These are phyloP conservation scores for Eulacestoma nigropectus DNA, from an alignment of 2,113 vertebrate species.

Conservation along the genomic window DNA sequence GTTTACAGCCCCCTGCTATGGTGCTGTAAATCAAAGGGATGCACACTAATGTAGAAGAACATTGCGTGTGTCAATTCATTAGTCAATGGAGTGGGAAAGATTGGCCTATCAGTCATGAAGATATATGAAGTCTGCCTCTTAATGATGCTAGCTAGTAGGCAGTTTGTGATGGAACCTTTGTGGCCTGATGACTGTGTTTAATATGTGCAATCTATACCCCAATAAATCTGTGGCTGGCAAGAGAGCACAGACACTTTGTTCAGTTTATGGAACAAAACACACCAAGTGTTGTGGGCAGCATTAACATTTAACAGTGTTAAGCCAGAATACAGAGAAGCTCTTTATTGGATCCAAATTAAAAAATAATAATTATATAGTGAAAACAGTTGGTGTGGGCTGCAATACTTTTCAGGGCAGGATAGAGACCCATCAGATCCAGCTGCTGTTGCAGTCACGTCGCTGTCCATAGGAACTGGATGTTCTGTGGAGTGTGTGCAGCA, in stretches of 20 bases:
- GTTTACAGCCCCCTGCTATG: neutral
- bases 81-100: slow-evolving; percentile 51
- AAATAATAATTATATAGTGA: neutral
- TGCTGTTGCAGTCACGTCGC: neutral
- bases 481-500: neutral
- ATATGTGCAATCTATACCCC: slow-evolving; percentile 45
- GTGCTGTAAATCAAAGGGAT: slow-evolving; percentile 33
- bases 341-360: slow-evolving; percentile 14
- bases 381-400: neutral
- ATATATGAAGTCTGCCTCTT: slow-evolving; percentile 56
- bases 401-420: neutral
- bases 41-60: neutral
- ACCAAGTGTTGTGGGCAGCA: neutral
- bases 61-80: slow-evolving; percentile 40
- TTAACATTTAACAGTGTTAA: slow-evolving; percentile 3
- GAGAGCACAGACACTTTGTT: neutral
- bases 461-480: neutral
- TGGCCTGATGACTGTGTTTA: slow-evolving; percentile 52
- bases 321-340: neutral
- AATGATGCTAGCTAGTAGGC: slow-evolving; percentile 57
- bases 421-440: neutral
- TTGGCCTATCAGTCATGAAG: slow-evolving; percentile 34
- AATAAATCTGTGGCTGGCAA: slow-evolving; percentile 54
- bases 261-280: neutral
- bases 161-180: slow-evolving; percentile 42